phyloP scores from a whole-genome alignment of 2,113 vertebrate species.

The Benitochromis conjunctus region DNA sequence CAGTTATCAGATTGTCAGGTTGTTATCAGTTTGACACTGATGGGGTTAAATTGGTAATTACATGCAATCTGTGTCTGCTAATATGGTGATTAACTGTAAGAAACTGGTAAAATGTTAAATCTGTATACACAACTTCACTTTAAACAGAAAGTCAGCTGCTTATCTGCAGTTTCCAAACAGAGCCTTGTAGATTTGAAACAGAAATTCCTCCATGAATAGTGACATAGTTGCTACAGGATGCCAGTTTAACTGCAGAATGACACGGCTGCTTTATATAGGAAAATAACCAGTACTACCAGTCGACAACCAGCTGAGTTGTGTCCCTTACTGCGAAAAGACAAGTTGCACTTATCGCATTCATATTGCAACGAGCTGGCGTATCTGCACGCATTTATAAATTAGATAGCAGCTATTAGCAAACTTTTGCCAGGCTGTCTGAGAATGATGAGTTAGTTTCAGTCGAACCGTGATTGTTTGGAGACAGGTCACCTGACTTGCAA shows the following conservation, averaged over 20 bases:
- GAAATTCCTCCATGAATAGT: background rate
- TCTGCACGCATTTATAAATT: background rate
- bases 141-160: background rate
- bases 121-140: background rate
- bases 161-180: background rate
- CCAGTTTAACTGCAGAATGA: background rate
- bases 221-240: background rate
- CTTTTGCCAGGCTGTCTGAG: background rate
- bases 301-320: background rate
- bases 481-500: background rate
- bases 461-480: too few relatives aligned
- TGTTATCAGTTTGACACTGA: background rate
- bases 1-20: too few relatives aligned
- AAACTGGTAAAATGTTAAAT: background rate
- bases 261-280: background rate
- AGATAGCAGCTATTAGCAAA: background rate
- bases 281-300: background rate
- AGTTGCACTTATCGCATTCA: background rate
- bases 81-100: background rate
- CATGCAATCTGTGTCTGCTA: background rate
- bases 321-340: background rate
- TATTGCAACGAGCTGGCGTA: background rate
- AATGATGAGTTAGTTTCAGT: background rate
- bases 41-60: background rate
- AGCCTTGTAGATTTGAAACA: background rate